Conservation (phyloP, 2,113 vertebrate genomes). For the Salvelinus namaycush region DNA sequence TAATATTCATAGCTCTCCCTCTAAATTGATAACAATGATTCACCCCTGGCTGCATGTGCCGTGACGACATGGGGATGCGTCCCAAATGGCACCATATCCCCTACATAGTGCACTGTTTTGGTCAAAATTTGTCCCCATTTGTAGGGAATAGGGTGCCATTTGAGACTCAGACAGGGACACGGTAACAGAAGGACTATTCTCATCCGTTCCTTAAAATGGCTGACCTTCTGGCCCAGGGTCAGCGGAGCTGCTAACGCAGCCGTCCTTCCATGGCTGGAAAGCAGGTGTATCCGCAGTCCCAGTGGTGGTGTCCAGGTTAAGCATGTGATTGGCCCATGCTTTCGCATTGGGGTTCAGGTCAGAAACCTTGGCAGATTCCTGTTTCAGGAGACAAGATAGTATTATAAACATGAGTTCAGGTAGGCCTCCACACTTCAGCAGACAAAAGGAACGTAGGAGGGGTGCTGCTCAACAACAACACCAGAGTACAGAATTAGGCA, state of each 20-base stretch:
- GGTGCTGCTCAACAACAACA: neutral
- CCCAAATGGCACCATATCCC: neutral
- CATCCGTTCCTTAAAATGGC: neutral
- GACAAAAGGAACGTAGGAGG: too few species aligned
- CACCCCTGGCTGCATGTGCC: slow-evolving; percentile 5
- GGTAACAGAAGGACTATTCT: neutral
- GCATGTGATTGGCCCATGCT: slow-evolving; percentile 95
- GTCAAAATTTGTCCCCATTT: too few species aligned
- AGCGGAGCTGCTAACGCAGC: slow-evolving; percentile 71
- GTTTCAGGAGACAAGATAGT: slow-evolving; percentile 6
- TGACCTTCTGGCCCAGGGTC: slow-evolving; percentile 70
- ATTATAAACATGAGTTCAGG: neutral
- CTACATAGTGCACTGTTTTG: too few species aligned
- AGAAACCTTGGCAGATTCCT: slow-evolving; percentile 96
- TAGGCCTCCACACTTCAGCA: neutral
- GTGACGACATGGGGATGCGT: neutral
- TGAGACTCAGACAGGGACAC: neutral
- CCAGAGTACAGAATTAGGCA: too few species aligned
- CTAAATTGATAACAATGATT: slow-evolving; percentile 58
- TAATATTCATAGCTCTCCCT: slow-evolving; percentile 50
- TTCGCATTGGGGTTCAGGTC: slow-evolving; percentile 98
- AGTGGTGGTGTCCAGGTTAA: slow-evolving; percentile 82
- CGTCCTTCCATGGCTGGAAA: slow-evolving; percentile 86
- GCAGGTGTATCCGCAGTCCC: slow-evolving; percentile 73
- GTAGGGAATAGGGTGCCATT: too few species aligned